Evolutionary conservation across 2,888 invertebrate genomes (phyloP).

Genomic region (Platynereis dumerilii): DNA sequence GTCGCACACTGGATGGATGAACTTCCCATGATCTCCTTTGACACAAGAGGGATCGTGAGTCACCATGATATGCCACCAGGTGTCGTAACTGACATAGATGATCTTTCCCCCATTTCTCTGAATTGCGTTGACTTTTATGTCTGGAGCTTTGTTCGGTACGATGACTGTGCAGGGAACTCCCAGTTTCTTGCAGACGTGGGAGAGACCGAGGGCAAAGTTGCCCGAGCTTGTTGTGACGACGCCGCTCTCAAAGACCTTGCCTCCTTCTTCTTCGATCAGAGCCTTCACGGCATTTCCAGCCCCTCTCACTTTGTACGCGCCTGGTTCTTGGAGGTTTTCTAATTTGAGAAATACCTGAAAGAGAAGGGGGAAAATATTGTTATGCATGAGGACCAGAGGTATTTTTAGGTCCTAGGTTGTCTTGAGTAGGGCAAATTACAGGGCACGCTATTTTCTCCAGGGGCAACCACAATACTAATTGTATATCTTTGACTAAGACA

Average conservation of each 20-base stretch:
- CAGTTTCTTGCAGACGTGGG: constrained; percentile 44
- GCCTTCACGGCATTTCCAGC: constrained; percentile 49
- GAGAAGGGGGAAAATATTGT: no score
- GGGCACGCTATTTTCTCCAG: no score
- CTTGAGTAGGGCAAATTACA: no score
- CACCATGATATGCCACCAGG: constrained; percentile 53
- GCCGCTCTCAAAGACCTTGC: constrained; percentile 37
- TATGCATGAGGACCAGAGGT: no score
- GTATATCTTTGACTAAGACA: no score
- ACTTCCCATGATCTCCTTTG: constrained; percentile 37
- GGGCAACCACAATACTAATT: no score
- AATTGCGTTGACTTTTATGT: constrained; percentile 30
- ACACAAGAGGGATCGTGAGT: constrained; percentile 42
- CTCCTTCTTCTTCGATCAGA: constrained; percentile 22
- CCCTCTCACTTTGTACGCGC: constrained; percentile 56
- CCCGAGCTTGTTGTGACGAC: constrained; percentile 58
- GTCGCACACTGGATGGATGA: constrained; percentile 57
- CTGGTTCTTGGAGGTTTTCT: constrained; percentile 56
- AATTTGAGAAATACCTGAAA: constrained; percentile 54
- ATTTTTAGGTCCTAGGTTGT: no score
- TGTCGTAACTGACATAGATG: constrained; percentile 43
- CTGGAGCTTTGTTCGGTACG: constrained; percentile 26
- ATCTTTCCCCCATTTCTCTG: constrained; percentile 17
- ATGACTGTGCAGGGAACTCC: constrained; percentile 25
- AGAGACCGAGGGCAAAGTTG: constrained; percentile 57